Conservation (phyloP, 2,888 invertebrate genomes). For the Chironomus tentans region DNA sequence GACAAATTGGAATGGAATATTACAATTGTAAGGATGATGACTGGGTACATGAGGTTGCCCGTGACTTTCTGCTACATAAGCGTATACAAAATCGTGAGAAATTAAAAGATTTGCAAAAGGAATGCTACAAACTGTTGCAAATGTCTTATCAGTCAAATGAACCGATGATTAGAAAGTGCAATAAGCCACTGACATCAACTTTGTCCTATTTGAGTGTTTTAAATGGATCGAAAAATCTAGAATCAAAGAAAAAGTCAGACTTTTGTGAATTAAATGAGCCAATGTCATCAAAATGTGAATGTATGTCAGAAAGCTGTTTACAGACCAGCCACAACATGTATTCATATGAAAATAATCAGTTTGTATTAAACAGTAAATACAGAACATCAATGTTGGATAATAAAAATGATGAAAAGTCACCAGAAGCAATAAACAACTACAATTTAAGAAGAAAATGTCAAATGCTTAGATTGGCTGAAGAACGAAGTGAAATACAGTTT, state of each 20-base stretch:
- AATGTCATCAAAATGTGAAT: background rate
- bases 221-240: slow-evolving; percentile 14
- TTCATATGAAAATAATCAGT: background rate
- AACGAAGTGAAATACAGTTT: slow-evolving; percentile 9
- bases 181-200: background rate
- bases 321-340: background rate
- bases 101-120: background rate
- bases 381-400: slow-evolving; percentile 44
- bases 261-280: background rate
- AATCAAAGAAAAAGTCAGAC: background rate
- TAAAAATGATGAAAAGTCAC: slow-evolving; percentile 47
- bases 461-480: slow-evolving; percentile 14
- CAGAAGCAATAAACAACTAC: slow-evolving; percentile 45
- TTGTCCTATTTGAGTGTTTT: slow-evolving; percentile 7
- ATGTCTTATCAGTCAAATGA: background rate
- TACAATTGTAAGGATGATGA: slow-evolving; percentile 54
- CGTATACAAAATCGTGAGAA: slow-evolving; percentile 27
- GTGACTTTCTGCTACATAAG: slow-evolving; percentile 29
- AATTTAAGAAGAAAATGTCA: slow-evolving; percentile 43
- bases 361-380: slow-evolving; percentile 33
- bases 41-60: slow-evolving; percentile 43
- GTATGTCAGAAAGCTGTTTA: background rate
- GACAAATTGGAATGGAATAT: slow-evolving; percentile 64
- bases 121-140: background rate
- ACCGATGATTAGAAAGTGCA: background rate